Evolutionary conservation across 1,140 invertebrate genomes (phyloP).

Genomic region (Dreissena polymorpha): DNA sequence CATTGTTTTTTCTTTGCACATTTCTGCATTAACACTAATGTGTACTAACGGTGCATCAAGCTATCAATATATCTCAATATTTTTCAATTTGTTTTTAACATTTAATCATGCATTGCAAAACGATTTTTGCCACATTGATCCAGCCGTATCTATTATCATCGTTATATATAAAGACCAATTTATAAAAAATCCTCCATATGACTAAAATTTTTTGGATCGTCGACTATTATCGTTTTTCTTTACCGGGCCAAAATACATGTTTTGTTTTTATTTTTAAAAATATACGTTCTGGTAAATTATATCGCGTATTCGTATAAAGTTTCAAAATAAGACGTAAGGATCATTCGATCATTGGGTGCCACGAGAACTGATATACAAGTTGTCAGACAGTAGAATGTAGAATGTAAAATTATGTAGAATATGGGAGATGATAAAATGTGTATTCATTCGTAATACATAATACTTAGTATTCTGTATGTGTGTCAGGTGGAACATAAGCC

Average conservation of each 20-base stretch:
- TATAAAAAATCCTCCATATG: too few relatives aligned
- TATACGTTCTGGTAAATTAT: background rate
- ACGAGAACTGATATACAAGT: too few relatives aligned
- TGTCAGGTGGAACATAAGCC: constrained; percentile 71
- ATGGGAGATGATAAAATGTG: background rate
- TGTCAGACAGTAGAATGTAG: background rate
- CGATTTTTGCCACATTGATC: too few relatives aligned
- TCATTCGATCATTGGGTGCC: background rate
- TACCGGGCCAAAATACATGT: background rate
- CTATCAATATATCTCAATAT: background rate
- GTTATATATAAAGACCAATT: too few relatives aligned
- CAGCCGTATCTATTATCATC: too few relatives aligned
- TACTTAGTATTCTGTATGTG: background rate
- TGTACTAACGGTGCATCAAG: too few relatives aligned
- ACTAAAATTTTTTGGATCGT: too few relatives aligned
- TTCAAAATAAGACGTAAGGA: background rate
- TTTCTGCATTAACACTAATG: too few relatives aligned
- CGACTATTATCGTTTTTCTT: too few relatives aligned
- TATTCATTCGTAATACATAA: background rate
- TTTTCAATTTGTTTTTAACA: too few relatives aligned
- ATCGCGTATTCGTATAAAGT: background rate
- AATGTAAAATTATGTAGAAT: background rate
- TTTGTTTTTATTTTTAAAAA: background rate
- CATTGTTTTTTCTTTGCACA: too few relatives aligned
- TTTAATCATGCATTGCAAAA: too few relatives aligned